These are phyloP conservation scores for Cydia strobilella DNA, from an alignment of 1,140 invertebrate genomes.

Conservation along the genomic window DNA sequence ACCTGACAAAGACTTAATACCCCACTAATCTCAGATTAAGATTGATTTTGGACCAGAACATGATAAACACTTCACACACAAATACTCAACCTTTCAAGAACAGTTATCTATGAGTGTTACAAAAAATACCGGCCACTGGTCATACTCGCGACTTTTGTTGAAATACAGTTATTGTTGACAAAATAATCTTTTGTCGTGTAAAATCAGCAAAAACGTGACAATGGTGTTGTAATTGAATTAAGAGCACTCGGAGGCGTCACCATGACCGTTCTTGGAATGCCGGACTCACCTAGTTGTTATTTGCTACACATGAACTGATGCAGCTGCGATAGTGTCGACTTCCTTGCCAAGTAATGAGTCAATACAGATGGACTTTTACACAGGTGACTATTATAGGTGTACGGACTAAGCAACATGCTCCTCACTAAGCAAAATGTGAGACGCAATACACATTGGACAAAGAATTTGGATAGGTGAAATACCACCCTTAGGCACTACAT, in stretches of 20 bases:
- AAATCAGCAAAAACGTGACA: conserved; percentile 65
- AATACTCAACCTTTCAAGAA: conserved; percentile 60
- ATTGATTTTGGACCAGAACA: conserved; percentile 64
- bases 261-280: conserved; percentile 44
- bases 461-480: too few species aligned
- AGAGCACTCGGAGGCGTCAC: conserved; percentile 38
- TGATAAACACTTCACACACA: conserved; percentile 71
- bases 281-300: not conserved
- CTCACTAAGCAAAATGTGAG: too few species aligned
- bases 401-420: too few species aligned
- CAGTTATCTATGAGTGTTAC: conserved; percentile 68
- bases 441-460: too few species aligned
- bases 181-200: conserved; percentile 68
- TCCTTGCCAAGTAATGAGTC: not conserved
- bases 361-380: not conserved
- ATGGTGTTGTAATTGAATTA: conserved; percentile 72
- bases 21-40: conserved; percentile 72
- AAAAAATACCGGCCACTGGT: conserved; percentile 63
- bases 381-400: too few species aligned
- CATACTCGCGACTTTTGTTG: conserved; percentile 55
- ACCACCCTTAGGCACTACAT: too few species aligned
- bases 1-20: conserved; percentile 60
- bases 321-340: conserved; percentile 31
- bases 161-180: conserved; percentile 74
- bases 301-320: not conserved